phyloP scores from a whole-genome alignment of 2,113 vertebrate genomes.

The Mola mola region DNA sequence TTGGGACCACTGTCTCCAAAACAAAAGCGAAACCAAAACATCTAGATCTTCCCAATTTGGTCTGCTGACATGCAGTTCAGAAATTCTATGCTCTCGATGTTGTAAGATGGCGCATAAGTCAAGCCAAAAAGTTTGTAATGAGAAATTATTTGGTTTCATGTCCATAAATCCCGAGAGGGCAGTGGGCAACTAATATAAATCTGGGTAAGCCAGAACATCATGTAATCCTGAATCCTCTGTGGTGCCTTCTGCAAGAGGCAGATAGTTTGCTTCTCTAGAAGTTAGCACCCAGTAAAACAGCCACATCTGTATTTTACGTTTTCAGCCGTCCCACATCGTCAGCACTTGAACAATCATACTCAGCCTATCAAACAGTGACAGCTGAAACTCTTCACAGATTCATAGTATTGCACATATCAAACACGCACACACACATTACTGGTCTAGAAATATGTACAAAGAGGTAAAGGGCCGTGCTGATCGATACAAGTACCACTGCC shows the following conservation, averaged over 20 bases:
- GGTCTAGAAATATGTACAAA: conserved; percentile 24
- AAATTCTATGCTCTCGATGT: too few relatives aligned
- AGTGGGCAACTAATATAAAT: too few relatives aligned
- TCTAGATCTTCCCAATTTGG: too few relatives aligned
- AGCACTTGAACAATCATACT: conserved; percentile 16
- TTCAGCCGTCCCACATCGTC: conserved; percentile 13
- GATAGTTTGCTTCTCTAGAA: not conserved
- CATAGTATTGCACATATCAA: conserved; percentile 14
- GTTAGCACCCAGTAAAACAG: conserved; percentile 10
- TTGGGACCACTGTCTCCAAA: too few relatives aligned
- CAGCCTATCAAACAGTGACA: conserved; percentile 22
- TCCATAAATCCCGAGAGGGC: too few relatives aligned
- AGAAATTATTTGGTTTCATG: too few relatives aligned
- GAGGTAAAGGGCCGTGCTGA: conserved; percentile 28
- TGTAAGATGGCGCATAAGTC: too few relatives aligned
- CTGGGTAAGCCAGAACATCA: too few relatives aligned
- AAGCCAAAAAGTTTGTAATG: too few relatives aligned
- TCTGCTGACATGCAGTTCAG: too few relatives aligned
- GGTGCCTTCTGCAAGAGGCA: not conserved
- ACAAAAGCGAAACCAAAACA: too few relatives aligned
- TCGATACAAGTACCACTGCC: conserved; percentile 52
- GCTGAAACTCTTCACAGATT: conserved; percentile 31
- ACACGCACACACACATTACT: conserved; percentile 7
- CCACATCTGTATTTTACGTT: not conserved
- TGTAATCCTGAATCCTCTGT: not conserved